Evolutionary conservation across 2,113 vertebrate genomes (phyloP).

Genomic region (Collichthys lucidus): DNA sequence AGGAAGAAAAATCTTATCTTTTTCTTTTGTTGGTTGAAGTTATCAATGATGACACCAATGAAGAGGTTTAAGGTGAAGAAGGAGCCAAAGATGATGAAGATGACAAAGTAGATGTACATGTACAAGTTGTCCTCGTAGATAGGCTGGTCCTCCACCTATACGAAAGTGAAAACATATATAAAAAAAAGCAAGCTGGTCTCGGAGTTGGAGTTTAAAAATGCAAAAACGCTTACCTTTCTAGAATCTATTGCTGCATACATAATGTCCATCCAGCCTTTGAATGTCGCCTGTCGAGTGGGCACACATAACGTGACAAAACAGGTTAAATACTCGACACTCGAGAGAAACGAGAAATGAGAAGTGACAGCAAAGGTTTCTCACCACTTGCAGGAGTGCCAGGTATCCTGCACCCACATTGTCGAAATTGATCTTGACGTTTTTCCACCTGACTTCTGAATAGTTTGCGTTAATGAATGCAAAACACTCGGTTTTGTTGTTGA

Average conservation of each 20-base stretch:
- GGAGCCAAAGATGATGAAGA: conserved; percentile 99
- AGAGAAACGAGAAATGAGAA: not conserved
- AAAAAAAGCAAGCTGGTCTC: not conserved
- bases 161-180: not conserved
- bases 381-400: conserved; percentile 96
- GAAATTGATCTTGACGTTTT: conserved; percentile 99
- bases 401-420: conserved; percentile 98
- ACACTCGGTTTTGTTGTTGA: conserved; percentile 94
- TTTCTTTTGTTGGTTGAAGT: conserved; percentile 99
- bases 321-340: not conserved
- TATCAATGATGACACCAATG: conserved; percentile 99
- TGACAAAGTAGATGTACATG: conserved; percentile 99
- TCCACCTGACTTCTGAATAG: conserved; percentile 92
- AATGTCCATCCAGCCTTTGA: conserved; percentile 99
- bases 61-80: conserved; percentile 99
- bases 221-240: conserved; percentile 86
- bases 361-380: conserved; percentile 74
- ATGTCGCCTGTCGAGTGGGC: conserved; percentile 89
- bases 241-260: conserved; percentile 99
- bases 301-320: conserved; percentile 23
- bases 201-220: not conserved
- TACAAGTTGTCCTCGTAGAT: conserved; percentile 97
- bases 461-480: conserved; percentile 86
- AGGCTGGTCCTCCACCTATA: conserved; percentile 90
- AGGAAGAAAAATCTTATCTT: conserved; percentile 90